Conservation (phyloP, 2,797 vertebrate genomes). For the Pampus argenteus region DNA sequence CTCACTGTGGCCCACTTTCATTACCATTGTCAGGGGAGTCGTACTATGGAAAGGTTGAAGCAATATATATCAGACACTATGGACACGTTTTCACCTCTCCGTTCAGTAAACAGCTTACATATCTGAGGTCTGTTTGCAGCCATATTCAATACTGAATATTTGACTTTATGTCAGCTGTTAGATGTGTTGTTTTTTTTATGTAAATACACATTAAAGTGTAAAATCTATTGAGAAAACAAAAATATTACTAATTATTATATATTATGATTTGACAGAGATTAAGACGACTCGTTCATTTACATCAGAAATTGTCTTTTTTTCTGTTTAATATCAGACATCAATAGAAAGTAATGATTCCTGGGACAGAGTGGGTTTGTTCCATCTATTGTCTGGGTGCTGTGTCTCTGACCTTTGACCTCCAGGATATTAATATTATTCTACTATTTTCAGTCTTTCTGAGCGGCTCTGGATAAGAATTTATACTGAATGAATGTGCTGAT, state of each 20-base stretch:
- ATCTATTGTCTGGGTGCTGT: slow-evolving; percentile 18
- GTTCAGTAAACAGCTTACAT: slow-evolving; percentile 31
- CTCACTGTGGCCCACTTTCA: slow-evolving; percentile 76
- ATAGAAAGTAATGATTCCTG: slow-evolving; percentile 21
- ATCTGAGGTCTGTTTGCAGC: slow-evolving; percentile 18
- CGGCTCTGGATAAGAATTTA: background rate
- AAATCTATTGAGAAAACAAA: background rate
- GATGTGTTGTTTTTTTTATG: too few species aligned
- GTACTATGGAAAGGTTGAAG: slow-evolving; percentile 52
- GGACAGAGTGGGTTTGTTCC: slow-evolving; percentile 30
- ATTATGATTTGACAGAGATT: background rate
- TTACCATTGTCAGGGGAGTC: slow-evolving; percentile 74
- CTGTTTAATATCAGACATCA: background rate
- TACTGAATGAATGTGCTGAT: background rate
- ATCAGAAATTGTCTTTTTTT: background rate
- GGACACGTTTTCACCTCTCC: slow-evolving; percentile 52
- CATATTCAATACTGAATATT: background rate
- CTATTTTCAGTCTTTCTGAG: slow-evolving; percentile 24
- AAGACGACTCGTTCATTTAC: background rate
- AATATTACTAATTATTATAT: background rate
- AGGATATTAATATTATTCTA: slow-evolving; percentile 41
- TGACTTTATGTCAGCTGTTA: too few species aligned
- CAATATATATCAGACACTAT: slow-evolving; percentile 60
- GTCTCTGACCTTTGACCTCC: slow-evolving; percentile 50
- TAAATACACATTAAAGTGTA: too few species aligned